phyloP scores from a whole-genome alignment of 2,888 invertebrate genomes.

The Nymphalis polychloros region DNA sequence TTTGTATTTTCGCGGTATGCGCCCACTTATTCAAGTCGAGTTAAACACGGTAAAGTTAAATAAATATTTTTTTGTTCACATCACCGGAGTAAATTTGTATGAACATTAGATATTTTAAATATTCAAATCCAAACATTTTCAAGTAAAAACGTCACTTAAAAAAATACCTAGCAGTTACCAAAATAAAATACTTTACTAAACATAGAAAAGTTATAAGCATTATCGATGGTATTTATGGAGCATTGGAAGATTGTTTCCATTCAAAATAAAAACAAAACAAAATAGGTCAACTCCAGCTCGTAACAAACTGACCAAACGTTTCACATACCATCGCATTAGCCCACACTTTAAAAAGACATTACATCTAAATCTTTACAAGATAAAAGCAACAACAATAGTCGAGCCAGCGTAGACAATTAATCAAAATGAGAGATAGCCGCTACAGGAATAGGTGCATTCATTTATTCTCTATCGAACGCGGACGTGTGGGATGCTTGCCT shows the following conservation, averaged over 20 bases:
- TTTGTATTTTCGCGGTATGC: conserved; percentile 11
- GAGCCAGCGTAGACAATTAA: conserved; percentile 59
- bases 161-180: no score
- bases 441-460: conserved; percentile 70
- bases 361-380: conserved; percentile 68
- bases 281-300: background rate
- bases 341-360: conserved; percentile 63
- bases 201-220: no score
- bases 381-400: conserved; percentile 60
- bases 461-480: conserved; percentile 46
- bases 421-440: conserved; percentile 67
- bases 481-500: conserved; percentile 45
- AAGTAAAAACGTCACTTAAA: no score
- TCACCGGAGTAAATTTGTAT: background rate
- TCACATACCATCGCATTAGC: conserved; percentile 28
- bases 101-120: no score
- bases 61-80: background rate
- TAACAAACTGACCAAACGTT: conserved; percentile 11
- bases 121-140: no score
- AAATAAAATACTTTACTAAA: no score
- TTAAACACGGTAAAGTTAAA: conserved; percentile 1
- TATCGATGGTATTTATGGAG: no score
- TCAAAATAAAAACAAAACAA: conserved; percentile 5
- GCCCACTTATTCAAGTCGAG: conserved; percentile 4
- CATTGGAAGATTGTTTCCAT: background rate